Evolutionary conservation across 2,797 vertebrate genomes (phyloP).

Genomic region (Pempheris klunzingeri): DNA sequence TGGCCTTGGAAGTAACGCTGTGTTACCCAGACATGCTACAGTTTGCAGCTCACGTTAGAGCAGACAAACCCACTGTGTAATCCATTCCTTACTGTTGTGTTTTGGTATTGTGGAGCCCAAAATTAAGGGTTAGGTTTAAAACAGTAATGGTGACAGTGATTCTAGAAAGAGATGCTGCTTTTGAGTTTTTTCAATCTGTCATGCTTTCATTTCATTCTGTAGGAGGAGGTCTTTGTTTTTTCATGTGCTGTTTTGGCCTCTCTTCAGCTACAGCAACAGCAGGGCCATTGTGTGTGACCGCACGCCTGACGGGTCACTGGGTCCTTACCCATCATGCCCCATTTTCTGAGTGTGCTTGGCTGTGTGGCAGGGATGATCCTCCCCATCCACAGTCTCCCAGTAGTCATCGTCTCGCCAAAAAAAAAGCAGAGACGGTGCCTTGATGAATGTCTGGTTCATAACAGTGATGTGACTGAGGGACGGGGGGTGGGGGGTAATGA

Average conservation of each 20-base stretch:
- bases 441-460: conserved; percentile 74
- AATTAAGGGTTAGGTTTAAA: too few relatives aligned
- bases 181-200: too few relatives aligned
- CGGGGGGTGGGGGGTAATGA: conserved; percentile 53
- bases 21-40: neutral
- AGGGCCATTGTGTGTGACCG: conserved; percentile 14
- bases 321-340: conserved; percentile 63
- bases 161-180: too few relatives aligned
- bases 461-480: conserved; percentile 58
- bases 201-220: neutral
- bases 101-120: too few relatives aligned
- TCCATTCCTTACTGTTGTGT: neutral
- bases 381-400: conserved; percentile 17
- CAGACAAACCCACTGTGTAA: neutral
- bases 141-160: too few relatives aligned
- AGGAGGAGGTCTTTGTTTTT: neutral
- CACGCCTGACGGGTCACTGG: conserved; percentile 54
- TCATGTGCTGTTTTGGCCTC: conserved; percentile 13
- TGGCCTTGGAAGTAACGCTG: neutral
- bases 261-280: conserved; percentile 17
- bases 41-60: neutral
- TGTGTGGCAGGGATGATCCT: conserved; percentile 20
- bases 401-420: conserved; percentile 43
- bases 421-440: conserved; percentile 14
- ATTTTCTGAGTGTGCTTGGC: conserved; percentile 39